Evolutionary conservation across 2,113 vertebrate genomes (phyloP), one percentile per base, ranked within the genome.

Genomic region (Laticauda laticaudata): DNA sequence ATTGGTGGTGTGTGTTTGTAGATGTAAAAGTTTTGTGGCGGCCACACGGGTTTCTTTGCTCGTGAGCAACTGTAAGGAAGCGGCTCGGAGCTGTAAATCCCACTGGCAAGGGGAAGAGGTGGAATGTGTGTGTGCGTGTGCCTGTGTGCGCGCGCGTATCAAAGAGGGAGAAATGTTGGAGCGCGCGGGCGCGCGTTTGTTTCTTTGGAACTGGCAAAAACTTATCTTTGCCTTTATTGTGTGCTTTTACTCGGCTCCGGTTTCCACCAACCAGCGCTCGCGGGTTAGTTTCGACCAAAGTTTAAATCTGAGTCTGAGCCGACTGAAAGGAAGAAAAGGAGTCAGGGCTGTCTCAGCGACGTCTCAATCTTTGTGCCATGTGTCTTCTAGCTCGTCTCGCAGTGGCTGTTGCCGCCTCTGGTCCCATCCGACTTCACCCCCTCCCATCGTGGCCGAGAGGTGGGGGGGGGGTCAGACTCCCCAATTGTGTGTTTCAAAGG

Each of bases 241-340:
- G 96, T 96, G 92, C 96, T 96, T 94, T 95, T 94, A 11, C 94
- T 94, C 93, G 91, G 93, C 93, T 90, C 54, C 94, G 90, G 93
- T 96, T 96, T 95, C 91, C 93, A 89, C 95, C 92, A 94, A 93
- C 94, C 94, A 43, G 94, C 93, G 94, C 93, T 95, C 93, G 57
- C 93, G 92, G 45, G 92, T 81, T 94, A 95, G 93, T 94, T 95
- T 93, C 88, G 93, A 95, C 93, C 93, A 51, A 92, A 93, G 94
- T 96, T 96, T 95, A 91, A 96, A 92, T 81, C 93, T 92, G 96
- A 96, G 96, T 91, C 94, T 95, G 87, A 94, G 91, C 91, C 92
- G 90, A 87, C 0, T 91, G 89, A 94, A 94, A 43, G 8, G 9
- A 85, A 56, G 51, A 94, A 92, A 86, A n/a, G 94, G 18, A 93